Base-by-base conservation (phyloP, 2,113 vertebrate species). In the Carassius auratus region DNA sequence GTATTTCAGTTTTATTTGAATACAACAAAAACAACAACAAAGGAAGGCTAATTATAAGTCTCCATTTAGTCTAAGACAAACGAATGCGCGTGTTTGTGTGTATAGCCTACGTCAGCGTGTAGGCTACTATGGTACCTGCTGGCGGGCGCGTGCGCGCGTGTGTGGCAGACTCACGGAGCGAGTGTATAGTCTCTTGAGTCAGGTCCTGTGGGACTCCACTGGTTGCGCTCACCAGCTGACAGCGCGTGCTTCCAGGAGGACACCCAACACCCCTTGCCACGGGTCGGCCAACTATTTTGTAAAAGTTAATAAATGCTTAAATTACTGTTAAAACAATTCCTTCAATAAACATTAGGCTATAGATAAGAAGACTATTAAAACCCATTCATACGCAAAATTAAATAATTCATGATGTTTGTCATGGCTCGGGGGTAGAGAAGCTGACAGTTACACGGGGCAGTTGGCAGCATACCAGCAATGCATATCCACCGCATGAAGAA, bases 151-250 rank as follows among this genome's bases (percentile, higher is more conserved):
- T 84, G 84, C 14, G 86, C 80, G 88, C 69, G 88, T 76, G 88
- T 84, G 85, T 85, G 81, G 50, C 84, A 83, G 91, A 93, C 93
- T 92, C 89, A 82, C 45, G 1, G 80, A 89, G 89, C 92, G 93
- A 93, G 93, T 90, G 92, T 93, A 91, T 92, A 91, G 88, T 87
- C 89, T 92, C 93, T 94, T 86, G 92, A 92, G 90, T 86, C 90
- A 85, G 89, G 93, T 97, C 97, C 97, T 96, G 87, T 91, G 96
- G 96, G 97, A 96, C 95, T 81, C 66, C 87, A 50, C 73, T 55
- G 80, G 55, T 64, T 91, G 96, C 97, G 97, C 97, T 98, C 96
- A 96, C 97, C 98, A 99, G 97, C 98, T 98, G 98, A 98, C 98
- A 96, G 94, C 96, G 96, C 95, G 97, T 97, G 97, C 96, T 96